Percentiles rank a stretch among this genome's conserved stretches.
phyloP scores from a whole-genome alignment of 2,113 vertebrate genomes.

The Phasianus colchicus region DNA sequence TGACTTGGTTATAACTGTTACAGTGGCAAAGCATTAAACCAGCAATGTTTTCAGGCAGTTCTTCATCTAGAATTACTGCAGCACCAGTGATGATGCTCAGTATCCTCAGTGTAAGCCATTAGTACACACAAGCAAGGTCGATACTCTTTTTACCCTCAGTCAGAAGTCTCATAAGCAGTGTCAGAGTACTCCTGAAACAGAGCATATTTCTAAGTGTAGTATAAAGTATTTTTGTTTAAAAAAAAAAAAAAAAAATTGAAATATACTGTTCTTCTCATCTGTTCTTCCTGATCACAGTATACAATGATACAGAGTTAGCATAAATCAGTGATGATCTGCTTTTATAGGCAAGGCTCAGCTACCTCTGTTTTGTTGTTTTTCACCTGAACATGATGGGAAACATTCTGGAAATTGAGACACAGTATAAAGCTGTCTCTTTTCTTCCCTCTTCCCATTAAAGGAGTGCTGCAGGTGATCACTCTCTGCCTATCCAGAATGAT shows the following conservation, averaged over 20 bases:
- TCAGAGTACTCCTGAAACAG: neutral
- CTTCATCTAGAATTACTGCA: neutral
- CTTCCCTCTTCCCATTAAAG: neutral
- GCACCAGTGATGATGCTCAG: too few relatives aligned
- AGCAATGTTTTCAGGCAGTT: neutral
- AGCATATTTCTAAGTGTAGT: neutral
- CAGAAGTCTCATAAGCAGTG: neutral
- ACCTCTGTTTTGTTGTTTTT: neutral
- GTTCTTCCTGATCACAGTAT: neutral
- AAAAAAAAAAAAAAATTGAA: neutral
- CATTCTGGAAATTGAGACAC: neutral
- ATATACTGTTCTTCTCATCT: neutral
- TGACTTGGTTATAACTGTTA: neutral
- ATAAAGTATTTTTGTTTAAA: neutral
- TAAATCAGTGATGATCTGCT: constrained; percentile 17
- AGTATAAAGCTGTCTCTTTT: neutral
- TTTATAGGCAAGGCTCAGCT: neutral
- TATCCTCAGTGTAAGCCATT: neutral
- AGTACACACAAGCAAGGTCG: neutral
- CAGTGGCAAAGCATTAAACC: neutral
- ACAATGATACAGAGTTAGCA: neutral
- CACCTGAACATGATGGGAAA: neutral
- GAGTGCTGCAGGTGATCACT: neutral
- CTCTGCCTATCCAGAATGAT: neutral
- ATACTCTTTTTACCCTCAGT: neutral